A percentile compares a stretch with the other conserved stretches of the same genome.
Evolutionary conservation across 2,888 invertebrate species (phyloP).

Genomic region (Eulithis prunata): DNA sequence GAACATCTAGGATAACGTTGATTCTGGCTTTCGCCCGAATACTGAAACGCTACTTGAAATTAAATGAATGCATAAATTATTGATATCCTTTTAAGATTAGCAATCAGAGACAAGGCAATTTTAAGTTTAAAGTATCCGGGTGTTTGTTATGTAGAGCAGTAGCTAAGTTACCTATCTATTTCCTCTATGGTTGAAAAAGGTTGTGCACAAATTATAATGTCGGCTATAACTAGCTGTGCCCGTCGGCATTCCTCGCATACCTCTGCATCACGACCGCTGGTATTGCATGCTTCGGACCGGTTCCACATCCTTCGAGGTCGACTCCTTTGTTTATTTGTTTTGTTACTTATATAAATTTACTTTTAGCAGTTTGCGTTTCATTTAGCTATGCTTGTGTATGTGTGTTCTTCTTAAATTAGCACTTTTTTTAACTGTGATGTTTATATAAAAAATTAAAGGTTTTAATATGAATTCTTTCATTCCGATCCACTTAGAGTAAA

Average conservation of each 20-base stretch:
- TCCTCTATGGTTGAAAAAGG: conserved; percentile 9
- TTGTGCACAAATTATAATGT: conserved; percentile 39
- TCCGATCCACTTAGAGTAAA: background rate
- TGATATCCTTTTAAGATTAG: too few species aligned
- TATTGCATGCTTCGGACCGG: conserved; percentile 55
- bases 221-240: conserved; percentile 44
- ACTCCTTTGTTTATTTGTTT: conserved; percentile 56
- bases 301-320: conserved; percentile 65
- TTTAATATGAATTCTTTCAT: background rate
- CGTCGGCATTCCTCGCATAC: conserved; percentile 56
- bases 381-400: conserved; percentile 24
- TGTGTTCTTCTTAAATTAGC: background rate
- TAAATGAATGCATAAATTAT: too few species aligned
- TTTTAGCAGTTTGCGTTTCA: conserved; percentile 33
- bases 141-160: too few species aligned
- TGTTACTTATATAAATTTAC: conserved; percentile 42
- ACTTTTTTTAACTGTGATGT: conserved; percentile 1
- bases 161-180: background rate
- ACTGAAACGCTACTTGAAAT: too few species aligned
- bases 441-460: too few species aligned
- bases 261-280: conserved; percentile 51
- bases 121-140: too few species aligned
- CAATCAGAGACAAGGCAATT: too few species aligned
- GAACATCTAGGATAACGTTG: too few species aligned
- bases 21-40: too few species aligned